Conservation (phyloP, 2,113 vertebrate species). For the Platichthys stellatus region DNA sequence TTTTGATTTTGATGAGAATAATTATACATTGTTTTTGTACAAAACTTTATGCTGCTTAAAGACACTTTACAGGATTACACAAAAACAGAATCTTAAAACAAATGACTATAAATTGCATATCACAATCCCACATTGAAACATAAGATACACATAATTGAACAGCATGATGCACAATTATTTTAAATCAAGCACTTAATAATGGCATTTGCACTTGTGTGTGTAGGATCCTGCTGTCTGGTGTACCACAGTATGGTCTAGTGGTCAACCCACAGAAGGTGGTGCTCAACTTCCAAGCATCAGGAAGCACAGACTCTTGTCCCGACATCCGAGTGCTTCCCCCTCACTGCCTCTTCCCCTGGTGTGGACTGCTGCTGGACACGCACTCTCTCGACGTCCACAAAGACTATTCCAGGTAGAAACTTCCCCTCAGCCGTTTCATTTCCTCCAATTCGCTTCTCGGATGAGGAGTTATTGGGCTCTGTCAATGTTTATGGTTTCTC, state of each 20-base stretch:
- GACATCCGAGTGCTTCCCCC: slow-evolving; percentile 78
- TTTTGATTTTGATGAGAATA: no score
- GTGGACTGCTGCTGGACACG: slow-evolving; percentile 90
- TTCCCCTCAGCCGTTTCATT: not conserved
- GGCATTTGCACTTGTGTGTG: not conserved
- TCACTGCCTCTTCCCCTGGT: slow-evolving; percentile 89
- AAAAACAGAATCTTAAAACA: no score
- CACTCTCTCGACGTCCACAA: slow-evolving; percentile 85
- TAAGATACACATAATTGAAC: no score
- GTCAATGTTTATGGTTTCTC: slow-evolving; percentile 44
- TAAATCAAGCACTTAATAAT: not conserved
- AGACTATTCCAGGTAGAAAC: slow-evolving; percentile 89
- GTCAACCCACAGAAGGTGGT: slow-evolving; percentile 89
- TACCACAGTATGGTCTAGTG: slow-evolving; percentile 90
- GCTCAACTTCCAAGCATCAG: slow-evolving; percentile 87
- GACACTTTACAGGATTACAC: no score
- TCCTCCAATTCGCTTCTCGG: not conserved
- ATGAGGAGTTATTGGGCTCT: not conserved
- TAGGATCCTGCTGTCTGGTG: slow-evolving; percentile 86
- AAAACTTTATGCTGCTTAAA: no score
- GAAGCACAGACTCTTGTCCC: slow-evolving; percentile 7
- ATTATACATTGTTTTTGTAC: no score
- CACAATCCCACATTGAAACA: no score
- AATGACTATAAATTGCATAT: no score
- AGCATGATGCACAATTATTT: not conserved